A percentile compares a stretch with the other conserved stretches of the same genome.
Conservation (phyloP, 2,888 invertebrate genomes). For the Torymus tubicola region DNA sequence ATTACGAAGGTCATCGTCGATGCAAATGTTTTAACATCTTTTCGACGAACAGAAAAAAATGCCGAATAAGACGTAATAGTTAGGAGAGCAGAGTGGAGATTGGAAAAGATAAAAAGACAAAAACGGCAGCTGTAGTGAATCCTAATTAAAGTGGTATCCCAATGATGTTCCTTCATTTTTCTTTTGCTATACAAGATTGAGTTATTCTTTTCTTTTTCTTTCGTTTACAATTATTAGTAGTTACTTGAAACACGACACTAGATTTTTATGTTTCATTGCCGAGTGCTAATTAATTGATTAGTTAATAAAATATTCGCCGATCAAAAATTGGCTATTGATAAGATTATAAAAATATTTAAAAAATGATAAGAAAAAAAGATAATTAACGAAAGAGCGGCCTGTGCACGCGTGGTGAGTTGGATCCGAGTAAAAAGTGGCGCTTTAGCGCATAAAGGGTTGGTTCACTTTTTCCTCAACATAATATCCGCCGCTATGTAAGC, state of each 20-base stretch:
- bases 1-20: slow-evolving; percentile 24
- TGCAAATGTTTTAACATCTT: slow-evolving; percentile 22
- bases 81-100: slow-evolving; percentile 41
- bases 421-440: slow-evolving; percentile 47
- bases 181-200: slow-evolving; percentile 69
- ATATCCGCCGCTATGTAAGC: slow-evolving; percentile 40
- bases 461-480: slow-evolving; percentile 48
- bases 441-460: slow-evolving; percentile 33
- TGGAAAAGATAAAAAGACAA: slow-evolving; percentile 21
- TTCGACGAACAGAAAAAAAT: slow-evolving; percentile 25
- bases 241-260: slow-evolving; percentile 68
- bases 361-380: slow-evolving; percentile 50
- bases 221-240: slow-evolving; percentile 70
- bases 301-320: slow-evolving; percentile 57
- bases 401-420: slow-evolving; percentile 23
- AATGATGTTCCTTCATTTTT: slow-evolving; percentile 70
- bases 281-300: slow-evolving; percentile 69
- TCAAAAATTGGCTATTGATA: slow-evolving; percentile 55
- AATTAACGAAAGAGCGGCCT: slow-evolving; percentile 41
- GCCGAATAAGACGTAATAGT: slow-evolving; percentile 25
- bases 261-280: slow-evolving; percentile 71
- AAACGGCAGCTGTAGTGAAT: slow-evolving; percentile 69
- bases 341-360: slow-evolving; percentile 56
- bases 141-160: slow-evolving; percentile 69
- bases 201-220: slow-evolving; percentile 66